Conservation (phyloP, 2,888 invertebrate species). For the Flabesymbios commensalis region DNA sequence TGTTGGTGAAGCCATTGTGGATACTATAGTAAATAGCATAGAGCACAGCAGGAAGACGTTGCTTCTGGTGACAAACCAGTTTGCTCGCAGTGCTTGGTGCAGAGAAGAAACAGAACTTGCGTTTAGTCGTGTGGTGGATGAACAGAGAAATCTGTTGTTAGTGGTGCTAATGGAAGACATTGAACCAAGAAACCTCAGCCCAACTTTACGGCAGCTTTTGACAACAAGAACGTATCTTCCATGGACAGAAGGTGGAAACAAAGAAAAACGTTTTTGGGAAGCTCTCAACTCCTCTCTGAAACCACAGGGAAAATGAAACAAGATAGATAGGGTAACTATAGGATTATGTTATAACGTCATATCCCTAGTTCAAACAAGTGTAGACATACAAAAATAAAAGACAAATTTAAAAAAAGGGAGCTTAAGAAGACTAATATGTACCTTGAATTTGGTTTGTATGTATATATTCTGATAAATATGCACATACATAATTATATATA, state of each 20-base stretch:
- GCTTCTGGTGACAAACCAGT: conserved; percentile 70
- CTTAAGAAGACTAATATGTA: too few relatives aligned
- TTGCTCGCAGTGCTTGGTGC: conserved; percentile 74
- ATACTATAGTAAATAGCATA: conserved; percentile 74
- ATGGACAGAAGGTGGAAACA: conserved; percentile 9
- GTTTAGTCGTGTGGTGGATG: conserved; percentile 5
- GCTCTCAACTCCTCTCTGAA: too few relatives aligned
- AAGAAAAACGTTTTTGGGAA: conserved; percentile 10
- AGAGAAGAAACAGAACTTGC: conserved; percentile 71
- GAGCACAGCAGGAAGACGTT: conserved; percentile 71
- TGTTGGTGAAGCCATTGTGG: conserved; percentile 73
- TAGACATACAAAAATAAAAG: too few relatives aligned
- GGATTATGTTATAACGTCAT: too few relatives aligned
- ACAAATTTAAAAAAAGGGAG: too few relatives aligned
- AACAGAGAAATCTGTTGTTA: conserved; percentile 4
- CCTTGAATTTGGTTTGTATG: too few relatives aligned
- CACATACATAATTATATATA: too few relatives aligned
- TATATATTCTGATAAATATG: too few relatives aligned
- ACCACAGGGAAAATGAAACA: too few relatives aligned
- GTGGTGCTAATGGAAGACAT: conserved; percentile 6
- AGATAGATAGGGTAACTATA: too few relatives aligned
- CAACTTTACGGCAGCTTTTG: conserved; percentile 63
- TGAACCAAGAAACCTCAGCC: conserved; percentile 64
- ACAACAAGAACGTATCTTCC: conserved; percentile 11
- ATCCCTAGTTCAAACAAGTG: too few relatives aligned